phyloP scores from a whole-genome alignment of 2,888 invertebrate species.

The Habroteleia sp. region DNA sequence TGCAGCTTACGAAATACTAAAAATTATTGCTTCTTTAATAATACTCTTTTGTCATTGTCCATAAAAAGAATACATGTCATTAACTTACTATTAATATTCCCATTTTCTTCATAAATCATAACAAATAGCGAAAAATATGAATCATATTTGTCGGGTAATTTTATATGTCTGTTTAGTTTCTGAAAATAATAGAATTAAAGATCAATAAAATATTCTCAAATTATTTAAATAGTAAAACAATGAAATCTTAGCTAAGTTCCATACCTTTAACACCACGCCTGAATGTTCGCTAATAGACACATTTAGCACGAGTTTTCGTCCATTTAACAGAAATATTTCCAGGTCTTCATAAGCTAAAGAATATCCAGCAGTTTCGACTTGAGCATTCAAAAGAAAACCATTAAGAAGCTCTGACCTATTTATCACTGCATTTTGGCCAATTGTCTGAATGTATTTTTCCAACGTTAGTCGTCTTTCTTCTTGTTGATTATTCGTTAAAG shows the following conservation, averaged over 20 bases:
- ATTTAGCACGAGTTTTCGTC: constrained; percentile 90
- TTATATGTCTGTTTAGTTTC: constrained; percentile 90
- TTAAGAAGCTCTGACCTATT: constrained; percentile 90
- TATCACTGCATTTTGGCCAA: constrained; percentile 93
- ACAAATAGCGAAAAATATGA: constrained; percentile 96
- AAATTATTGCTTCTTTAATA: constrained; percentile 18
- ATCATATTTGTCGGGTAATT: constrained; percentile 89
- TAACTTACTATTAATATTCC: constrained; percentile 84
- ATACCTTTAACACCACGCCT: constrained; percentile 87
- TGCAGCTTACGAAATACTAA: constrained; percentile 93
- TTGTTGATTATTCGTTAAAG: constrained; percentile 90
- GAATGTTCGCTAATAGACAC: constrained; percentile 92
- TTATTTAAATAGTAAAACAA: too few relatives aligned
- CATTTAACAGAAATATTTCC: constrained; percentile 93
- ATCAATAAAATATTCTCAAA: too few relatives aligned
- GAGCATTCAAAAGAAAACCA: constrained; percentile 94
- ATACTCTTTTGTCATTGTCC: not conserved
- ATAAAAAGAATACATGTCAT: not conserved
- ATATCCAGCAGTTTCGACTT: constrained; percentile 91
- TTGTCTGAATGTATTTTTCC: constrained; percentile 97
- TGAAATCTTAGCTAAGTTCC: constrained; percentile 9
- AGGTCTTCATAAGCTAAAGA: constrained; percentile 87
- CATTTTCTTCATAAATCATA: constrained; percentile 88
- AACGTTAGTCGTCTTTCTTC: constrained; percentile 92
- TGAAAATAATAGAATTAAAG: too few relatives aligned